A percentile compares a stretch with the other conserved stretches of the same genome.
These are phyloP conservation scores for Phortica variegata DNA, from an alignment of 1,140 invertebrate genomes.

Conservation along the genomic window DNA sequence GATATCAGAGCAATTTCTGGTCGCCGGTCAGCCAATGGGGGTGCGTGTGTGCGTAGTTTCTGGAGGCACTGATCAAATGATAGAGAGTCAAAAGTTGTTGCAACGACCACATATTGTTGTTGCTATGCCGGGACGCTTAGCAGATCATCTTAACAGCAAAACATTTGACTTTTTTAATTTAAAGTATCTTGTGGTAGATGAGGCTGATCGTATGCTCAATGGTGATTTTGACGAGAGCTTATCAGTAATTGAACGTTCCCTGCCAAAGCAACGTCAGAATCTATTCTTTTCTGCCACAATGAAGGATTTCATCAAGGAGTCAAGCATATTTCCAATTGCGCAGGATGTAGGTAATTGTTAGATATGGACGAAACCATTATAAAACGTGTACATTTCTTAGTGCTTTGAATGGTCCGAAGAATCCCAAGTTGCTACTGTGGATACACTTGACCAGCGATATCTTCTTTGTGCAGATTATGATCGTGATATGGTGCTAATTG, in stretches of 20 bases:
- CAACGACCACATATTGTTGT: slow-evolving; percentile 92
- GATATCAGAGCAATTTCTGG: slow-evolving; percentile 90
- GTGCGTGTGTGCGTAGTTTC: slow-evolving; percentile 82
- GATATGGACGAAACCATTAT: not conserved
- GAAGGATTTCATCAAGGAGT: slow-evolving; percentile 70
- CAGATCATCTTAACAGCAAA: slow-evolving; percentile 83
- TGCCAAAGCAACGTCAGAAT: slow-evolving; percentile 81
- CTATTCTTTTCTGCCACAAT: slow-evolving; percentile 96
- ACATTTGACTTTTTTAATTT: slow-evolving; percentile 80
- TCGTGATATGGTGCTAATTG: slow-evolving; percentile 91
- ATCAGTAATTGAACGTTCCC: slow-evolving; percentile 75
- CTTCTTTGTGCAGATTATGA: slow-evolving; percentile 86
- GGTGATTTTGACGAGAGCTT: slow-evolving; percentile 81
- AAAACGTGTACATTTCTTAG: slow-evolving; percentile 16
- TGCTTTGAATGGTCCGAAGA: slow-evolving; percentile 65
- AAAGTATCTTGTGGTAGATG: slow-evolving; percentile 87
- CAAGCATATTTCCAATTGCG: slow-evolving; percentile 50
- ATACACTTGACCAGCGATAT: slow-evolving; percentile 85
- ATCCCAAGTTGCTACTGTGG: slow-evolving; percentile 75
- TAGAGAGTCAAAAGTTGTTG: slow-evolving; percentile 82
- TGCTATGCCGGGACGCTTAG: slow-evolving; percentile 86
- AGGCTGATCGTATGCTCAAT: slow-evolving; percentile 84
- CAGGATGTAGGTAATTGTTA: slow-evolving; percentile 31
- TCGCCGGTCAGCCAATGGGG: slow-evolving; percentile 82
- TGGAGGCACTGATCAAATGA: slow-evolving; percentile 90